Percentiles rank a stretch among this genome's conserved stretches.
phyloP scores from a whole-genome alignment of 2,888 invertebrate species.

The Sarcophaga variegata region DNA sequence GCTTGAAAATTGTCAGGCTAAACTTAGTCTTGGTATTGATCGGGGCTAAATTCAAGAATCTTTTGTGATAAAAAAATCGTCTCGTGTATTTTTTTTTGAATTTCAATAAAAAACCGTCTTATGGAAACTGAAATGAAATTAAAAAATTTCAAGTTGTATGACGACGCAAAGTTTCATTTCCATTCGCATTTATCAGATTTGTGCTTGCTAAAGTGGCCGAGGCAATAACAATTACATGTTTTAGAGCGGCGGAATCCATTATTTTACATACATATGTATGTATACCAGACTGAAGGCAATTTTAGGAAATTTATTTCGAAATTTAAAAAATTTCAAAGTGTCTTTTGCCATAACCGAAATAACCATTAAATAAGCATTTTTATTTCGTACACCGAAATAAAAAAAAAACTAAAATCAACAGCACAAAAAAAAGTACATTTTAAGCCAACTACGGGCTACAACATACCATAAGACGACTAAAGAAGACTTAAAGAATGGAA shows the following conservation, averaged over 20 bases:
- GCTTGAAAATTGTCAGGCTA: too few species aligned
- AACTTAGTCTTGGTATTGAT: too few species aligned
- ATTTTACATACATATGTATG: neutral
- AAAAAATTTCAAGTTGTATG: neutral
- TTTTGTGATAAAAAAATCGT: too few species aligned
- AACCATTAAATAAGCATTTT: conserved; percentile 19
- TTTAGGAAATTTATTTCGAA: conserved; percentile 5
- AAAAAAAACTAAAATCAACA: neutral
- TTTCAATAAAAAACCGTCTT: too few species aligned
- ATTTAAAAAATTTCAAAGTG: conserved; percentile 7
- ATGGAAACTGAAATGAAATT: neutral
- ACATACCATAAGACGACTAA: conserved; percentile 5
- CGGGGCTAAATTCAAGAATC: too few species aligned
- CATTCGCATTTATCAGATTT: neutral
- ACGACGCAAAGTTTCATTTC: neutral
- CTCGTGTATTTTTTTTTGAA: too few species aligned
- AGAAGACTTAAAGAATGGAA: neutral
- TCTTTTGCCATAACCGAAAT: conserved; percentile 32
- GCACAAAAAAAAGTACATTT: too few species aligned
- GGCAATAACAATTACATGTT: neutral
- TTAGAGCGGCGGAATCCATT: neutral
- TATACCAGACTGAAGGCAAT: neutral
- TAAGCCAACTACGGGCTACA: neutral
- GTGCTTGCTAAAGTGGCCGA: neutral
- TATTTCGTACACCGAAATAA: conserved; percentile 8